These are phyloP conservation scores for Dimorphilus gyrociliatus DNA, from an alignment of 2,888 invertebrate genomes.

Conservation along the genomic window DNA sequence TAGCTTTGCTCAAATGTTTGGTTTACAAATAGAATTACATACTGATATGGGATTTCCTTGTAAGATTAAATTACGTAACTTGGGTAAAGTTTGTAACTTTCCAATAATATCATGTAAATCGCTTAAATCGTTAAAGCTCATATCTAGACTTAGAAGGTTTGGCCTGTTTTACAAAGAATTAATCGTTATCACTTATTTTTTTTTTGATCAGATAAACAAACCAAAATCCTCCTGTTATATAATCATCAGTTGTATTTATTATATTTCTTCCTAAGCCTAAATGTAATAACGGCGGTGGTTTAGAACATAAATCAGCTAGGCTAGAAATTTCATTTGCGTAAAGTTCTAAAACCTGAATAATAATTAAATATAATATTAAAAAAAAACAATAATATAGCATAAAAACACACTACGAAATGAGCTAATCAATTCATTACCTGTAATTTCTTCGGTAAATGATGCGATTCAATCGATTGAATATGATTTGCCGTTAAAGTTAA, in stretches of 20 bases:
- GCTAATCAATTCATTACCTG: constrained; percentile 15
- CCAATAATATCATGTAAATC: constrained; percentile 26
- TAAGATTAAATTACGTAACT: constrained; percentile 27
- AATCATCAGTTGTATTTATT: constrained; percentile 23
- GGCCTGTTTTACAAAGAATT: constrained; percentile 18
- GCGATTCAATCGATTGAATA: constrained; percentile 21
- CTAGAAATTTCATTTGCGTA: constrained; percentile 31
- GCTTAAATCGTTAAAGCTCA: constrained; percentile 30
- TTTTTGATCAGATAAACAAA: constrained; percentile 10
- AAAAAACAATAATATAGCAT: constrained; percentile 1
- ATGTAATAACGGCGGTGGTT: constrained; percentile 26
- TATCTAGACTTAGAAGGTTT: constrained; percentile 26
- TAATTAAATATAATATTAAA: constrained; percentile 1
- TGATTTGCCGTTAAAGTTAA: constrained; percentile 29
- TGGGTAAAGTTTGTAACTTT: constrained; percentile 25
- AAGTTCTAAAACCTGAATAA: constrained; percentile 26
- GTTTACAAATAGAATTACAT: constrained; percentile 8
- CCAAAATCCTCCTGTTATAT: constrained; percentile 28
- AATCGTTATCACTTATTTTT: neutral
- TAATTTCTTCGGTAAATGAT: constrained; percentile 21
- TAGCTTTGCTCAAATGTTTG: neutral
- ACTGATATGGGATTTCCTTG: constrained; percentile 34
- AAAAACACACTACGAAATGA: neutral
- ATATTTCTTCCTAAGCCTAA: constrained; percentile 31
- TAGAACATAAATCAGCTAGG: constrained; percentile 21